These are phyloP conservation scores for Axinella damicornis DNA, from an alignment of 37 sponge, comb jelly and placozoan species.

Conservation along the genomic window DNA sequence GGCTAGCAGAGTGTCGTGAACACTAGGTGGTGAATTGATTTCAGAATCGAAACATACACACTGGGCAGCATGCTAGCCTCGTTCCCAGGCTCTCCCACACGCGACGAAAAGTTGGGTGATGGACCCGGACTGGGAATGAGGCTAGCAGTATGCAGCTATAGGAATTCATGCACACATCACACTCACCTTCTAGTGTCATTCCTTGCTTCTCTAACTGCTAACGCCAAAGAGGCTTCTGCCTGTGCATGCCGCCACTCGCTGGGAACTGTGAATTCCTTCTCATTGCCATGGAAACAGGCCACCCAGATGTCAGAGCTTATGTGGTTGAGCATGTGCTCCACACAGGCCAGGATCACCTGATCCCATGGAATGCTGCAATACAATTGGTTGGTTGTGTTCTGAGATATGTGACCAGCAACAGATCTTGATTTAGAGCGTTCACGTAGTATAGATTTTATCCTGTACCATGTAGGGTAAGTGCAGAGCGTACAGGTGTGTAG, in stretches of 20 bases:
- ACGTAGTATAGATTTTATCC: slow-evolving; percentile 38
- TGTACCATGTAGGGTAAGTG: background rate
- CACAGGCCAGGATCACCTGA: slow-evolving; percentile 54
- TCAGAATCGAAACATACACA: no score
- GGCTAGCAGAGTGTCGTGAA: no score
- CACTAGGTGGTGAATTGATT: no score
- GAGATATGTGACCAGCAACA: background rate
- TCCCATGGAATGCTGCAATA: slow-evolving; percentile 52
- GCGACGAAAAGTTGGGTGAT: no score
- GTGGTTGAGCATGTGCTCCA: slow-evolving; percentile 37
- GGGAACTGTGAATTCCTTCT: slow-evolving; percentile 23
- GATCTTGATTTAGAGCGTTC: background rate
- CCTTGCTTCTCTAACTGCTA: background rate
- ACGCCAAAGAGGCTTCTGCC: slow-evolving; percentile 31
- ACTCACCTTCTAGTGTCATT: background rate
- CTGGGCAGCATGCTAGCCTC: no score
- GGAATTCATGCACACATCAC: no score
- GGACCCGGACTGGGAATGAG: no score
- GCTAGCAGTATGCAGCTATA: no score
- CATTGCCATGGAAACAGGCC: background rate
- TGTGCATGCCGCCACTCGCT: slow-evolving; percentile 47
- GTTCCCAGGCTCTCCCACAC: no score
- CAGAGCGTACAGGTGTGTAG: no score
- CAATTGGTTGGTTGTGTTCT: background rate
- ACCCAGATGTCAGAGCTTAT: slow-evolving; percentile 35